Evolutionary conservation across 2,113 vertebrate species (phyloP).

Genomic region (Macroglossus sobrinus): DNA sequence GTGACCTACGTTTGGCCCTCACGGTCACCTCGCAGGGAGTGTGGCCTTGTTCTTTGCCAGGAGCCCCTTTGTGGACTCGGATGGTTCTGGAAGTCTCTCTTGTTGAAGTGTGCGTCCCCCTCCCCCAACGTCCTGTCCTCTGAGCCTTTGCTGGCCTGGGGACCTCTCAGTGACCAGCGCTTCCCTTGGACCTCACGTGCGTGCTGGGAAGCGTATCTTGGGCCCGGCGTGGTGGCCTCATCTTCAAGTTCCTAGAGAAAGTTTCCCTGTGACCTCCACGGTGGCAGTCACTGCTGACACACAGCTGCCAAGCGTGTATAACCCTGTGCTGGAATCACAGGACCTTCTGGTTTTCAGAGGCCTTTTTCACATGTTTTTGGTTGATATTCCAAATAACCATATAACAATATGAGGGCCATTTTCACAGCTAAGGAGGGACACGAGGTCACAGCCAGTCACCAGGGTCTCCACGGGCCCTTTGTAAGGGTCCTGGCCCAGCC

Average conservation of each 20-base stretch:
- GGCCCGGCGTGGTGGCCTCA: rapidly evolving
- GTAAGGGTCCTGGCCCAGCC: too few species aligned
- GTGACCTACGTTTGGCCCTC: rapidly evolving
- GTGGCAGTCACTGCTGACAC: neutral
- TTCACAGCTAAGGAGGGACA: neutral
- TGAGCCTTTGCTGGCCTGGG: too few species aligned
- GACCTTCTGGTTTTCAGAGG: neutral
- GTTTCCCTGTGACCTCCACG: too few species aligned
- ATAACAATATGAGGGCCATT: neutral
- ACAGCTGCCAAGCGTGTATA: neutral
- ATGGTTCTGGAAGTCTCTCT: neutral
- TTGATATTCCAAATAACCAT: neutral
- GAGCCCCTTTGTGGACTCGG: neutral
- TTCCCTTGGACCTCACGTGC: rapidly evolving
- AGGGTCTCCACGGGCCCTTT: neutral
- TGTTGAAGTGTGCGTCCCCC: too few species aligned
- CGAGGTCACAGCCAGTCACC: neutral
- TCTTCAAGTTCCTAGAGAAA: neutral
- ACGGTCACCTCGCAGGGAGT: too few species aligned
- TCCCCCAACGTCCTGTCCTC: neutral
- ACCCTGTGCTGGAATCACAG: neutral
- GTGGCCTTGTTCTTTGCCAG: neutral
- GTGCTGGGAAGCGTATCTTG: neutral
- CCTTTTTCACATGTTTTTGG: neutral
- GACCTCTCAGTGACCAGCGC: neutral